phyloP scores from a whole-genome alignment of 2,888 invertebrate genomes.

The Eumerus sabulonum region DNA sequence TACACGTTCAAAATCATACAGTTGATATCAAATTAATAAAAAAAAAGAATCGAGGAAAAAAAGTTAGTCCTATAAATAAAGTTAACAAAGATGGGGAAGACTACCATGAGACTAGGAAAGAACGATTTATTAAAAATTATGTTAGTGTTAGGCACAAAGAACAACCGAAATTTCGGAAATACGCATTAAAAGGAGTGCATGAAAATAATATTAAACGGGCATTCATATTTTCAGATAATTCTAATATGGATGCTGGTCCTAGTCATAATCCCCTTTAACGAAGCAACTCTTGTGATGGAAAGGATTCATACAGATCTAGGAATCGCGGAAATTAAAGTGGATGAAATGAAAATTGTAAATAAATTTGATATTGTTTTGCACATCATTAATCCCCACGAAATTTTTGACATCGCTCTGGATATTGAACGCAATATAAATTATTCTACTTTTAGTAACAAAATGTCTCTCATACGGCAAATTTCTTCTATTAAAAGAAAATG shows the following conservation, averaged over 20 bases:
- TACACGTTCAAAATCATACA: slow-evolving; percentile 41
- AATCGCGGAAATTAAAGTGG: not conserved
- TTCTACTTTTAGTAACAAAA: no score
- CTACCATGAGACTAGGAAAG: slow-evolving; percentile 22
- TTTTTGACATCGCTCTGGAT: no score
- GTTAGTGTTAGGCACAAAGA: slow-evolving; percentile 46
- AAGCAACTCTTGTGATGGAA: slow-evolving; percentile 2
- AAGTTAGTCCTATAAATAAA: slow-evolving; percentile 32
- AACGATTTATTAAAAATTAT: slow-evolving; percentile 36
- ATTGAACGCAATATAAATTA: no score
- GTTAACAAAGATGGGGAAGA: slow-evolving; percentile 33
- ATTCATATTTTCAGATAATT: slow-evolving; percentile 33
- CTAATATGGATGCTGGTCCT: slow-evolving; percentile 17
- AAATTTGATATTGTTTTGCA: not conserved
- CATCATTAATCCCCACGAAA: no score
- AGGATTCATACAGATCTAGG: not conserved
- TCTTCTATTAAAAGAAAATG: no score
- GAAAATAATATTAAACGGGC: slow-evolving; percentile 42
- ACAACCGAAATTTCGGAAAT: slow-evolving; percentile 44
- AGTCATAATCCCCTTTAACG: slow-evolving; percentile 1
- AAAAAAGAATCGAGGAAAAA: slow-evolving; percentile 6
- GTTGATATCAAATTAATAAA: slow-evolving; percentile 10
- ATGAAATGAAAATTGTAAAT: not conserved
- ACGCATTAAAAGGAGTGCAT: slow-evolving; percentile 14
- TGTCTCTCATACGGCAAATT: no score